Percentiles rank a stretch among this genome's conserved stretches.
Evolutionary conservation across 2,113 vertebrate species (phyloP).

Genomic region (Motacilla tschutschensis): DNA sequence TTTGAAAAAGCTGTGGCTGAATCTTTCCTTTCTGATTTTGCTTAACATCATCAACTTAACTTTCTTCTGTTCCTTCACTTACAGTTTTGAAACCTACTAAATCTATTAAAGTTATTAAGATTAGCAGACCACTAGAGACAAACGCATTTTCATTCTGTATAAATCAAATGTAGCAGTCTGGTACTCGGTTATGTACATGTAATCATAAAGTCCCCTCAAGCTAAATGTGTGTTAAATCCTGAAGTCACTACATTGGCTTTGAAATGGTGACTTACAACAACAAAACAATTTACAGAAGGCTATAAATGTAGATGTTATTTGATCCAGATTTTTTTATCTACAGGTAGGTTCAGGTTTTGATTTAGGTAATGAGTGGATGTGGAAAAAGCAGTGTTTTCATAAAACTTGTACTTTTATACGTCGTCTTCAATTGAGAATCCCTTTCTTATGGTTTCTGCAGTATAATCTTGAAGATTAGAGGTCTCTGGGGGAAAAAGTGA

Average conservation of each 20-base stretch:
- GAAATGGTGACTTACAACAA: not conserved
- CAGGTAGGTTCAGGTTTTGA: not conserved
- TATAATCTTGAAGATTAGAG: not conserved
- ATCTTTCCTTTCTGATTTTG: not conserved
- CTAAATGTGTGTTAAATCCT: not conserved
- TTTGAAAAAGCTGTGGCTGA: not conserved
- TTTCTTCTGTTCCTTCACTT: not conserved
- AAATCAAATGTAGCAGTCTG: not conserved
- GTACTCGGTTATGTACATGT: not conserved
- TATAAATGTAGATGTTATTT: not conserved
- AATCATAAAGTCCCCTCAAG: not conserved
- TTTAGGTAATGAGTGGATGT: not conserved
- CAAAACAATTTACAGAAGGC: not conserved
- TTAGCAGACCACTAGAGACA: not conserved
- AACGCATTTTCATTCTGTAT: not conserved
- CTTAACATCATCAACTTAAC: not conserved
- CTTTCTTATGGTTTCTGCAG: not conserved
- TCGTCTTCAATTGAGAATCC: not conserved
- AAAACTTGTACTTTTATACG: not conserved
- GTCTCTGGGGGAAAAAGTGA: not conserved
- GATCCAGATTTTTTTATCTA: not conserved
- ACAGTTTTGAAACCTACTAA: not conserved
- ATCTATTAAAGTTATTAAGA: not conserved
- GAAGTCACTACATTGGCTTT: not conserved
- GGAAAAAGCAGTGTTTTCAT: not conserved